phyloP scores from a whole-genome alignment of 2,888 invertebrate species.

The Cerceris ruficornis region DNA sequence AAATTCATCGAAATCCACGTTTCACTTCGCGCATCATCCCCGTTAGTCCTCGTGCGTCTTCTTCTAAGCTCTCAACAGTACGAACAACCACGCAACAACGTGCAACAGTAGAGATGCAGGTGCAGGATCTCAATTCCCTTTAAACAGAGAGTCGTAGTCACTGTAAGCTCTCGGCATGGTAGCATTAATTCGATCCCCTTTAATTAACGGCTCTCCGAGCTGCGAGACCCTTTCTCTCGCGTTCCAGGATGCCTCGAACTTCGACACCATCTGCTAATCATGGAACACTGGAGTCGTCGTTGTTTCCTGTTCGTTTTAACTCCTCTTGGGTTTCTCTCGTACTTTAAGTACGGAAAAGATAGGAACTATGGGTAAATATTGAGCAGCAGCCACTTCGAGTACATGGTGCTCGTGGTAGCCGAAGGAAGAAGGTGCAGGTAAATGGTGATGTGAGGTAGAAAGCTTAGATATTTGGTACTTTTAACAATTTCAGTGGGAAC shows the following conservation, averaged over 20 bases:
- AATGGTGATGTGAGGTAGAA: no score
- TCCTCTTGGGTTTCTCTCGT: neutral
- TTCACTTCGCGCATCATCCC: no score
- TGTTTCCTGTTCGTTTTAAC: slow-evolving; percentile 1
- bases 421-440: no score
- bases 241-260: slow-evolving; percentile 12
- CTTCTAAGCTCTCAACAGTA: neutral
- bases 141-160: slow-evolving; percentile 36
- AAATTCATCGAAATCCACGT: no score
- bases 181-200: slow-evolving; percentile 58
- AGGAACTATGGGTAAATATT: no score
- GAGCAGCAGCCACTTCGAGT: neutral
- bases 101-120: neutral
- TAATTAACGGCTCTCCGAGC: slow-evolving; percentile 50
- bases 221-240: slow-evolving; percentile 15
- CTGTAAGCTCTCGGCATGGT: slow-evolving; percentile 31
- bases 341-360: neutral
- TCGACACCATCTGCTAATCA: neutral
- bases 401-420: neutral
- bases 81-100: neutral
- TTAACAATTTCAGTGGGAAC: no score
- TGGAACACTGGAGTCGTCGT: slow-evolving; percentile 15
- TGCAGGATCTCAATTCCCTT: slow-evolving; percentile 46
- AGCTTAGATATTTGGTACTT: no score
- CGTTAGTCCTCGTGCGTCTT: neutral